A percentile compares a stretch with the other conserved stretches of the same genome.
These are phyloP conservation scores for Cathartes aura DNA, from an alignment of 2,113 vertebrate species.

Conservation along the genomic window DNA sequence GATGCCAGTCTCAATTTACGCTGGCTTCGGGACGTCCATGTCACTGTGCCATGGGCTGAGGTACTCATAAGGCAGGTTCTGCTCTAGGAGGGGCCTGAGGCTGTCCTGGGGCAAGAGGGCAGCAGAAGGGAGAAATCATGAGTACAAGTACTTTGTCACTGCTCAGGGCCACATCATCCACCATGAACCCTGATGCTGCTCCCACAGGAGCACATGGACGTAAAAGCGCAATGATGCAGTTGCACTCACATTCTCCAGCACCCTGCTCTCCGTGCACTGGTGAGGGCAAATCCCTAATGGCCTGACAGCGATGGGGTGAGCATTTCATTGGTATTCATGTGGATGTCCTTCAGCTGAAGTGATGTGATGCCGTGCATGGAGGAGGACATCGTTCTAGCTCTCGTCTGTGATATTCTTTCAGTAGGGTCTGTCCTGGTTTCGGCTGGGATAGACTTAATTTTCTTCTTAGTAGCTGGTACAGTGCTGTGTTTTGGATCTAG, in stretches of 20 bases:
- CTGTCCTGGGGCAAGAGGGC: not conserved
- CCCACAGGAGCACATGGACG: not conserved
- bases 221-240: fast-evolving
- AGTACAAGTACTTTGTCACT: not conserved
- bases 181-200: not conserved
- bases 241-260: not conserved
- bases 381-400: not conserved
- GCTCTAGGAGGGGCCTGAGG: not conserved
- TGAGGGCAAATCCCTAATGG: not conserved
- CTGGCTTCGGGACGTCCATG: not conserved
- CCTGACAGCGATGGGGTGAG: not conserved
- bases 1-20: not conserved
- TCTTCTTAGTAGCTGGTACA: too few species aligned
- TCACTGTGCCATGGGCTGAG: not conserved
- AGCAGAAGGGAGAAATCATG: not conserved
- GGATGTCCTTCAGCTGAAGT: not conserved
- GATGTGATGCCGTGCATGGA: fast-evolving
- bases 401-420: not conserved
- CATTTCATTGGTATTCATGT: not conserved
- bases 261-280: not conserved
- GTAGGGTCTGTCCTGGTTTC: not conserved
- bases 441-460: too few species aligned
- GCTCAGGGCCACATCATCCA: not conserved
- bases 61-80: not conserved
- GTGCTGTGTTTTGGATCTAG: too few species aligned